phyloP scores from a whole-genome alignment of 2,113 vertebrate genomes.

The Callionymus lyra region DNA sequence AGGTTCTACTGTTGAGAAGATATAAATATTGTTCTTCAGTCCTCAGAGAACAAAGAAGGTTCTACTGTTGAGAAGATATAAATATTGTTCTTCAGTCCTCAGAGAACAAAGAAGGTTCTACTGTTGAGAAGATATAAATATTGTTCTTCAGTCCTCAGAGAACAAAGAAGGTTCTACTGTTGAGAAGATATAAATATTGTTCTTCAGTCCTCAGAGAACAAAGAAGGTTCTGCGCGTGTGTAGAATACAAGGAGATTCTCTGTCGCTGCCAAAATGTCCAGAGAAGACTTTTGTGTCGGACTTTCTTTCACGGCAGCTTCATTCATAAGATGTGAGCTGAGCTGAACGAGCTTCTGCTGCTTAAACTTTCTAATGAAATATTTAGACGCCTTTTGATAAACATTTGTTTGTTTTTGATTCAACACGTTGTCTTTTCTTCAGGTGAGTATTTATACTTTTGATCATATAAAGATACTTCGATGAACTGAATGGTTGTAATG shows the following conservation, averaged over 20 bases:
- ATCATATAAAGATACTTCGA: too few relatives aligned
- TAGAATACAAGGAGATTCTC: slow-evolving; percentile 55
- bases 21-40: too few relatives aligned
- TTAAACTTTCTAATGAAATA: slow-evolving; percentile 65
- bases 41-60: too few relatives aligned
- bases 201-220: slow-evolving; percentile 45
- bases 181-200: slow-evolving; percentile 40
- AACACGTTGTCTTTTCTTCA: slow-evolving; percentile 26
- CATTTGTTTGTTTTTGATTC: slow-evolving; percentile 1
- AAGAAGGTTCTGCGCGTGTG: slow-evolving; percentile 62
- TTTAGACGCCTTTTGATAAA: slow-evolving; percentile 59
- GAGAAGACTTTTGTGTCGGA: slow-evolving; percentile 49
- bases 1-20: too few relatives aligned
- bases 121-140: too few relatives aligned
- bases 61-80: too few relatives aligned
- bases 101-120: too few relatives aligned
- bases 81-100: too few relatives aligned
- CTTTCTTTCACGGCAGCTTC: slow-evolving; percentile 36
- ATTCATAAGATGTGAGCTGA: slow-evolving; percentile 69
- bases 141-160: too few relatives aligned
- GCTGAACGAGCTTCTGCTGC: slow-evolving; percentile 53
- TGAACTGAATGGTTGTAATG: too few relatives aligned
- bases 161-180: too few relatives aligned
- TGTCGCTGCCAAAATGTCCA: slow-evolving; percentile 61
- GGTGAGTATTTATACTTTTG: slow-evolving; percentile 16